These are phyloP conservation scores for Microchrysa polita DNA, from an alignment of 2,888 invertebrate genomes.

Conservation along the genomic window DNA sequence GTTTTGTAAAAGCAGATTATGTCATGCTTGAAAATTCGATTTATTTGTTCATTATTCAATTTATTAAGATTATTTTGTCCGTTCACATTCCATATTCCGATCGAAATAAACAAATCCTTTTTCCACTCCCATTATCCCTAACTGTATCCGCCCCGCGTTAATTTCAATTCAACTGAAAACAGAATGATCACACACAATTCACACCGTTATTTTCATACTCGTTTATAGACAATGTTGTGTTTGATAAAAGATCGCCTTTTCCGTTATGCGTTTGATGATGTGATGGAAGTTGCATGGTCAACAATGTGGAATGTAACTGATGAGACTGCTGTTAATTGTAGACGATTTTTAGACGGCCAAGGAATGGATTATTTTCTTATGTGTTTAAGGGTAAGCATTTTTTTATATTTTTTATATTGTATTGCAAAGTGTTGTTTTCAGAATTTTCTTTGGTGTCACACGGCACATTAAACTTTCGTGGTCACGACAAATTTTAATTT, in stretches of 20 bases:
- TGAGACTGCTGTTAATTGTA: slow-evolving; percentile 94
- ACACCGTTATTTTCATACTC: too few relatives aligned
- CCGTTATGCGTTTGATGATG: slow-evolving; percentile 87
- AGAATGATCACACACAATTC: too few relatives aligned
- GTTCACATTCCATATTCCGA: too few relatives aligned
- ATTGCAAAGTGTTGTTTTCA: not conserved
- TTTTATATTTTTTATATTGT: not conserved
- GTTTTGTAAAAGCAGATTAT: too few relatives aligned
- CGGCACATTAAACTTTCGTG: too few relatives aligned
- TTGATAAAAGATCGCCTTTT: slow-evolving; percentile 85
- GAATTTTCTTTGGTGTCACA: too few relatives aligned
- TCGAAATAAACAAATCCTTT: too few relatives aligned
- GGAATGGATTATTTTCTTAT: slow-evolving; percentile 92
- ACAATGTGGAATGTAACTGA: slow-evolving; percentile 99
- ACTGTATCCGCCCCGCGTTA: not conserved
- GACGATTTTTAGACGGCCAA: slow-evolving; percentile 84
- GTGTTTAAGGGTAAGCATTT: slow-evolving; percentile 77
- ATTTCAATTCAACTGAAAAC: too few relatives aligned
- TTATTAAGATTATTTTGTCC: too few relatives aligned
- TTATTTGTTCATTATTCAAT: too few relatives aligned
- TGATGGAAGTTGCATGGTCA: slow-evolving; percentile 97
- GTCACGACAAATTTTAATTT: slow-evolving; percentile 23
- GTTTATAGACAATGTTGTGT: slow-evolving; percentile 80
- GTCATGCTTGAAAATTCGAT: too few relatives aligned
- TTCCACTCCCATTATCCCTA: too few relatives aligned